Evolutionary conservation across 2,888 invertebrate species (phyloP).

Genomic region (Synergus umbraculus): DNA sequence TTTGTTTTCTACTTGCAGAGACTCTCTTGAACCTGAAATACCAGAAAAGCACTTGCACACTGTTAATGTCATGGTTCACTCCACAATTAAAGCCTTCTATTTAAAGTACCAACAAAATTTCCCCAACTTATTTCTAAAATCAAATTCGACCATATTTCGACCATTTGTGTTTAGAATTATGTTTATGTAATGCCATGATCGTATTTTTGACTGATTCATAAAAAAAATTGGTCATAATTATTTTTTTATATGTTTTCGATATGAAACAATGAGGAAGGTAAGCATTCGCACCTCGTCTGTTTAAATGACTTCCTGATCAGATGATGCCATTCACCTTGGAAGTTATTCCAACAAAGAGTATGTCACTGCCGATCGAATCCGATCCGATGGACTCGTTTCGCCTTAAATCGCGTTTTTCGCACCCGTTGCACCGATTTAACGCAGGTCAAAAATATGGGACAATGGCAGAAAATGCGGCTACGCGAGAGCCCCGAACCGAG

Average conservation of each 20-base stretch:
- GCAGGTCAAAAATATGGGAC: not conserved
- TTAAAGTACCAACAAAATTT: constrained; percentile 31
- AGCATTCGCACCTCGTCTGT: constrained; percentile 32
- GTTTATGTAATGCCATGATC: too few relatives aligned
- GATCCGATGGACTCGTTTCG: not conserved
- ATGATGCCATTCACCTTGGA: constrained; percentile 37
- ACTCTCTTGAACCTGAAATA: constrained; percentile 52
- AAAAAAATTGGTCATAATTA: too few relatives aligned
- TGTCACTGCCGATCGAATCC: constrained; percentile 30
- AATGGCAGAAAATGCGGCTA: constrained; percentile 22
- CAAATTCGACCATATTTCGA: too few relatives aligned
- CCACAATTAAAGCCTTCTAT: constrained; percentile 19
- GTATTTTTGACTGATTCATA: too few relatives aligned
- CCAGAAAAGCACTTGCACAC: constrained; percentile 29
- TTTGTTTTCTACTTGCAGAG: not conserved
- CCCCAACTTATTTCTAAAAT: not conserved
- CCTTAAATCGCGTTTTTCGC: not conserved
- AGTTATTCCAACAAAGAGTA: constrained; percentile 20
- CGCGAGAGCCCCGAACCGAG: constrained; percentile 7
- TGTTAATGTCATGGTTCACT: constrained; percentile 24
- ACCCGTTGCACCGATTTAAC: not conserved
- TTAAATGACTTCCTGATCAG: constrained; percentile 13
- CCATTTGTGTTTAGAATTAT: too few relatives aligned
- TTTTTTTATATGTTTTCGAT: not conserved
- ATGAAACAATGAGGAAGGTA: constrained; percentile 8